phyloP scores from a whole-genome alignment of 2,888 invertebrate genomes.

The Noctua fimbriata region DNA sequence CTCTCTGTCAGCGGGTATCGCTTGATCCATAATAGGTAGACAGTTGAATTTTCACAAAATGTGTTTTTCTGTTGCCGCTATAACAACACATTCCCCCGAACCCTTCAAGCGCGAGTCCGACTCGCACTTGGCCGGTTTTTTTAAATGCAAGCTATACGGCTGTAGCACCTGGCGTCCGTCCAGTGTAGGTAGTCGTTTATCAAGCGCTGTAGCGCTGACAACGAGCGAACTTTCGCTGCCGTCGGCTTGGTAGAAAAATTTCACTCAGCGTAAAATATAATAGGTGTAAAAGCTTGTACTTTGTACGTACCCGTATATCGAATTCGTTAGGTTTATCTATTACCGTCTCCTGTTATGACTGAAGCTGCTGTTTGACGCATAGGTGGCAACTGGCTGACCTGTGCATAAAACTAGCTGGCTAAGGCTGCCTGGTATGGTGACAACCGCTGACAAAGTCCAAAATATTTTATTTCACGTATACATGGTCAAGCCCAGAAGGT shows the following conservation, averaged over 20 bases:
- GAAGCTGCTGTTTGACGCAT: not conserved
- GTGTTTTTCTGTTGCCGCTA: too few species aligned
- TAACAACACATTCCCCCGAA: too few species aligned
- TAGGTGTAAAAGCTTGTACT: not conserved
- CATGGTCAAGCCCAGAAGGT: too few species aligned
- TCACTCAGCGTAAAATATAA: not conserved
- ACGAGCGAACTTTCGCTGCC: not conserved
- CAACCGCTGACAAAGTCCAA: too few species aligned
- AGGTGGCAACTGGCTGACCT: too few species aligned
- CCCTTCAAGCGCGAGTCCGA: too few species aligned
- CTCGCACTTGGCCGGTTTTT: too few species aligned
- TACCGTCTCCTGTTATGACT: not conserved
- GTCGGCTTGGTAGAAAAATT: not conserved
- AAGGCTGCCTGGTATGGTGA: not conserved
- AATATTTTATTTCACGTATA: too few species aligned
- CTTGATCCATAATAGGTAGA: too few species aligned
- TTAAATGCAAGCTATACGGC: not conserved
- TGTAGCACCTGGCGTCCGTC: not conserved
- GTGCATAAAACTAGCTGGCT: too few species aligned
- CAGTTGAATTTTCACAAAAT: too few species aligned
- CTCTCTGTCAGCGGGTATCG: too few species aligned
- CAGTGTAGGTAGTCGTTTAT: slow-evolving; percentile 5
- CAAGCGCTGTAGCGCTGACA: slow-evolving; percentile 3
- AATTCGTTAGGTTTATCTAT: not conserved
- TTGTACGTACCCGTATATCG: not conserved